phyloP scores from a whole-genome alignment of 53 echinoderm and acorn worm genomes.

The Mesocentrotus franciscanus region DNA sequence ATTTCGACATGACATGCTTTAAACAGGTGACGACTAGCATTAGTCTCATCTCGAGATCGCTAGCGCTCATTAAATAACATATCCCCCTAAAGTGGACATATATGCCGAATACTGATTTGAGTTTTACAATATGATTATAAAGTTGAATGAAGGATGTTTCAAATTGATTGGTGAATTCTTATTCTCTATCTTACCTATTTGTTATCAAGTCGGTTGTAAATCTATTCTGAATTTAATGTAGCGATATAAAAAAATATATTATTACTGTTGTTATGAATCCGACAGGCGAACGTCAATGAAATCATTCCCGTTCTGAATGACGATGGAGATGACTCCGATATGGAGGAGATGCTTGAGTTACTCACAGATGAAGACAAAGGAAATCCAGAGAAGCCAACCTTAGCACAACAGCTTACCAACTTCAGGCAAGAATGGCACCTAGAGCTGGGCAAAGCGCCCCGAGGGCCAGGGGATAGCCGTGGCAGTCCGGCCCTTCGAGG shows the following conservation, averaged over 20 bases:
- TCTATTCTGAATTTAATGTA: not conserved
- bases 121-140: too few species aligned
- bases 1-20: too few species aligned
- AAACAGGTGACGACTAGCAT: too few species aligned
- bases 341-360: slow-evolving; percentile 28
- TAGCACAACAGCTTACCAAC: slow-evolving; percentile 48
- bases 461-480: not conserved
- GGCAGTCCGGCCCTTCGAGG: not conserved
- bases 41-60: too few species aligned
- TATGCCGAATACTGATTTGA: too few species aligned
- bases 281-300: slow-evolving; percentile 54
- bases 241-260: too few species aligned
- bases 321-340: slow-evolving; percentile 37
- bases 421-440: slow-evolving; percentile 61
- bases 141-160: too few species aligned
- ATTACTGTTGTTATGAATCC: not conserved
- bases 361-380: not conserved
- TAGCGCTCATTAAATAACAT: too few species aligned
- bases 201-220: not conserved
- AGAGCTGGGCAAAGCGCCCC: slow-evolving; percentile 31
- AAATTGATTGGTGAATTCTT: too few species aligned
- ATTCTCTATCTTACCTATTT: too few species aligned
- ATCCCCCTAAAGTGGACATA: too few species aligned
- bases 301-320: slow-evolving; percentile 45
- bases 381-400: not conserved